phyloP scores from a whole-genome alignment of 2,888 invertebrate genomes.

The Zygothrica quintamaculata region DNA sequence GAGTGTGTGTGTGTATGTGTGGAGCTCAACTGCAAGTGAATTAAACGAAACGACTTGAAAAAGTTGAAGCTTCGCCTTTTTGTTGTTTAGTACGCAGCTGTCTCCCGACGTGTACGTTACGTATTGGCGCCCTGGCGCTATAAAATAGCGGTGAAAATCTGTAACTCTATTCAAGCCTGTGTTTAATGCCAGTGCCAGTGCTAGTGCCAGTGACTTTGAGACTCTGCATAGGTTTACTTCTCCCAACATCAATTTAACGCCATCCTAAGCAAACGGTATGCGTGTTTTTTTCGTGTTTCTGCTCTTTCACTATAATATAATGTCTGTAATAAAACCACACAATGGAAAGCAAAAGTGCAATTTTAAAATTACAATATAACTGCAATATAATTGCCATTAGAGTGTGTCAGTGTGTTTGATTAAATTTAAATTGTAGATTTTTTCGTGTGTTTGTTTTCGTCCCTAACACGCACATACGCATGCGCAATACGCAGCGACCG shows the following conservation, averaged over 20 bases:
- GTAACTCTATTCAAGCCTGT: slow-evolving; percentile 48
- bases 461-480: slow-evolving; percentile 20
- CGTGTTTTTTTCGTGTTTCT: slow-evolving; percentile 36
- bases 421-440: slow-evolving; percentile 37
- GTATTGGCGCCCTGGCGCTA: slow-evolving; percentile 66
- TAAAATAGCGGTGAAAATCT: slow-evolving; percentile 63
- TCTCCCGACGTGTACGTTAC: slow-evolving; percentile 71
- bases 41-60: slow-evolving; percentile 77
- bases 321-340: slow-evolving; percentile 24
- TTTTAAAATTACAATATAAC: slow-evolving; percentile 50
- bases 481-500: slow-evolving; percentile 25
- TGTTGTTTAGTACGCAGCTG: slow-evolving; percentile 73
- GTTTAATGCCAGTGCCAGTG: slow-evolving; percentile 14
- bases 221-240: slow-evolving; percentile 32
- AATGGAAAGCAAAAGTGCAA: slow-evolving; percentile 66
- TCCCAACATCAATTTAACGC: slow-evolving; percentile 58
- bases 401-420: slow-evolving; percentile 71
- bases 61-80: slow-evolving; percentile 69
- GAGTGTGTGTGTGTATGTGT: slow-evolving; percentile 35
- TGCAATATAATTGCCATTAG: slow-evolving; percentile 31
- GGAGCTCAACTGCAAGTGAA: slow-evolving; percentile 65
- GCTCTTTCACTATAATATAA: slow-evolving; percentile 27
- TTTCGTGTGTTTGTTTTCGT: no score
- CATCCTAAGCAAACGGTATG: slow-evolving; percentile 61
- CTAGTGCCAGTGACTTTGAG: slow-evolving; percentile 19